Evolutionary conservation across 2,888 invertebrate species (phyloP), one percentile per base, ranked within the genome.

Genomic region (Timema cristinae): DNA sequence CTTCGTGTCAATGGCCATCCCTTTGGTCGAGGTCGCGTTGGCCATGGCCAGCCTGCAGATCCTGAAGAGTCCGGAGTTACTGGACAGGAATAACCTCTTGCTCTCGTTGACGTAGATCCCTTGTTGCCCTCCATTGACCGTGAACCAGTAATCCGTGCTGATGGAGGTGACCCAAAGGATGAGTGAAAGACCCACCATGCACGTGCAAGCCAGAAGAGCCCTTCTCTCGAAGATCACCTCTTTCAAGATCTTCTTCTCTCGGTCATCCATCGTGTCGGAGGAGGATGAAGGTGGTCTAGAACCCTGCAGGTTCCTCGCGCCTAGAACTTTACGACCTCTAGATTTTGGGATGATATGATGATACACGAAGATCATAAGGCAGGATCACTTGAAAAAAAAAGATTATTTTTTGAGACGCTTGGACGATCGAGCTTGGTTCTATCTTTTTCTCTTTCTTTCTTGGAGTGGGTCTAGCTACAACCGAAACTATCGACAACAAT

Each of bases 151-250:
- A 79, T 90, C 87, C 5, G 92, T 92, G 74, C 90, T 86, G 67
- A 92, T 89, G 47, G 92, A 90, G 13, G 89, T 83, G 66, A 90
- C 88, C 92, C 92, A 93, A 59, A 91, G 79, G 70, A 91, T 85
- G 6, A 88, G 84, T 48, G 88, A 88, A 0, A 92, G 78, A 0
- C 90, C 89, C 66, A 91, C 86, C 11, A 90, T 82, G 11, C 87
- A 80, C 0, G 91, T 92, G 78, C 91, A 90, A 0, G 86, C 88
- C 71, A 92, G 86, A 51, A 93, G 85, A n/a, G 90, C 85, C 11
- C 91, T 85, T 68, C 91, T 85, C 80, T 92, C 92, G 69, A 91
- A 85, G 76, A 91, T 85, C 71, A 91, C 83, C 5, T 88, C 88
- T 72, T 87, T 86, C 47, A 77, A 56, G n/a, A 69, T 73, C 63